Conservation (phyloP, 1,140 invertebrate species). For the Plectrocnemia conspersa region DNA sequence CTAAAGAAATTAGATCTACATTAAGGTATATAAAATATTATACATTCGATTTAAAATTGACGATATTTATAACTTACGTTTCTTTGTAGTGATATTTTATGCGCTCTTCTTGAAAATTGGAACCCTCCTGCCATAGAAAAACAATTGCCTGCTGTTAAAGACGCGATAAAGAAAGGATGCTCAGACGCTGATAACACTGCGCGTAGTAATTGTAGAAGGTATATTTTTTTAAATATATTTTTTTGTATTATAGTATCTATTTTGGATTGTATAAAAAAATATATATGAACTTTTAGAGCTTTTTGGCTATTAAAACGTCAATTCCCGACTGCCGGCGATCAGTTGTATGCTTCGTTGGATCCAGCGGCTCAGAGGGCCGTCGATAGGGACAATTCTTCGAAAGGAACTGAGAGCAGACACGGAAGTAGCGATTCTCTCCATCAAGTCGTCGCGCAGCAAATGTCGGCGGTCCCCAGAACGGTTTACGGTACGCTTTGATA, state of each 20-base stretch:
- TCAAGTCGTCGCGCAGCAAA: conserved; percentile 36
- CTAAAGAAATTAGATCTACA: conserved; percentile 79
- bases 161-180: conserved; percentile 84
- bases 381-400: conserved; percentile 54
- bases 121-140: conserved; percentile 74
- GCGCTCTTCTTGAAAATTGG: conserved; percentile 82
- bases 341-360: conserved; percentile 78
- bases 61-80: background rate
- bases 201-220: conserved; percentile 60
- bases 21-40: conserved; percentile 38
- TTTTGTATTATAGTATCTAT: background rate
- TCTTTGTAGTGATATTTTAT: conserved; percentile 73
- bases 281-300: conserved; percentile 57
- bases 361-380: conserved; percentile 77
- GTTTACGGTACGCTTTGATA: conserved; percentile 34
- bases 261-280: background rate
- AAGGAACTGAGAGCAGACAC: conserved; percentile 29
- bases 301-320: conserved; percentile 87
- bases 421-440: conserved; percentile 46
- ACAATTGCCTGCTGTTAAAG: conserved; percentile 71
- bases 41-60: background rate
- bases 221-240: conserved; percentile 22
- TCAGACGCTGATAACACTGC: conserved; percentile 90
- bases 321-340: conserved; percentile 86
- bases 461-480: conserved; percentile 31